phyloP scores from a whole-genome alignment of 2,888 invertebrate genomes.

The Zele albiditarsus region DNA sequence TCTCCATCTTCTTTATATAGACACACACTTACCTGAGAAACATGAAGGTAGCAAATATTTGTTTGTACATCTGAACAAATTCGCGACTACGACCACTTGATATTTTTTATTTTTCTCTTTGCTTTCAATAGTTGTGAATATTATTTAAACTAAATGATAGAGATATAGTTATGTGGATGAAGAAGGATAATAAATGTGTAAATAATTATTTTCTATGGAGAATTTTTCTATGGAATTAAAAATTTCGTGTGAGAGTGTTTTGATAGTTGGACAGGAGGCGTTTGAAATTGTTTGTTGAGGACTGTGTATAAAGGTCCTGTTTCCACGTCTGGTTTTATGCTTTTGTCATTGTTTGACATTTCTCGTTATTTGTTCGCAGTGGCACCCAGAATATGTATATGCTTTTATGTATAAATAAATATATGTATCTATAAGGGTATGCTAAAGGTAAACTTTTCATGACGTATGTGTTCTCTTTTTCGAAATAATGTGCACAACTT shows the following conservation, averaged over 20 bases:
- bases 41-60: slow-evolving; percentile 51
- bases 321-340: background rate
- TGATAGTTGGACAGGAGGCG: background rate
- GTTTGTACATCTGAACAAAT: slow-evolving; percentile 51
- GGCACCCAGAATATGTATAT: background rate
- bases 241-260: background rate
- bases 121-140: background rate
- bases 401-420: background rate
- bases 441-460: background rate
- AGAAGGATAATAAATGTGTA: too few species aligned
- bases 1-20: slow-evolving; percentile 7
- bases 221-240: background rate
- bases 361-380: slow-evolving; percentile 1
- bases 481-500: slow-evolving; percentile 14
- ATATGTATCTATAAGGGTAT: too few species aligned
- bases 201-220: too few species aligned
- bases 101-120: slow-evolving; percentile 18
- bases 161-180: too few species aligned
- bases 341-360: slow-evolving; percentile 9
- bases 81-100: slow-evolving; percentile 46
- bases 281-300: background rate
- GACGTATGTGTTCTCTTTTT: background rate
- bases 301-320: too few species aligned
- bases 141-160: background rate
- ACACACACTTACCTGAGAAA: slow-evolving; percentile 42